Evolutionary conservation across 2,888 invertebrate species (phyloP).

Genomic region (Bombylius discolor): DNA sequence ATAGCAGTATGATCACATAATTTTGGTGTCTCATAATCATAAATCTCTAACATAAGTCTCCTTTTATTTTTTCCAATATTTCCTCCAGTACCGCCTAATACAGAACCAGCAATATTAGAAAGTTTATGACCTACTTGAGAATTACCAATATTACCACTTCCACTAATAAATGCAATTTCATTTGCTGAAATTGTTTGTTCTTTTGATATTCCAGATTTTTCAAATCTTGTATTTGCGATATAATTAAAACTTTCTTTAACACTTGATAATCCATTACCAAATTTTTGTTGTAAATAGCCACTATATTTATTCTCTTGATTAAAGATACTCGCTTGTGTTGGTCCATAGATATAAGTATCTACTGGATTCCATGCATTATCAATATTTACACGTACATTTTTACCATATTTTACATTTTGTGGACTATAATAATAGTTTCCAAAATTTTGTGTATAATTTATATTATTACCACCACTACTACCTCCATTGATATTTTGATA

Average conservation of each 20-base stretch:
- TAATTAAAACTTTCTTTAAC: conserved; percentile 34
- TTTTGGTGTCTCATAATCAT: conserved; percentile 61
- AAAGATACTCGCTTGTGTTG: conserved; percentile 36
- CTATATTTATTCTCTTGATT: conserved; percentile 37
- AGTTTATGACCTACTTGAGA: neutral
- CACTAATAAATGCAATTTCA: conserved; percentile 13
- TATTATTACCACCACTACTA: conserved; percentile 10
- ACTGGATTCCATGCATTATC: conserved; percentile 38
- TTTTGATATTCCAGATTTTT: conserved; percentile 13
- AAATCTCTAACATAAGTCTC: conserved; percentile 52
- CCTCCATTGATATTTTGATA: conserved; percentile 11
- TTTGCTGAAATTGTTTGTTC: conserved; percentile 5
- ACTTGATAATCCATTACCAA: conserved; percentile 22
- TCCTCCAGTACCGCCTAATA: neutral
- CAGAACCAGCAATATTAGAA: neutral
- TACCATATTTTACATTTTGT: conserved; percentile 34
- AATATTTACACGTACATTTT: conserved; percentile 34
- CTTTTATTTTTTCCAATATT: conserved; percentile 32
- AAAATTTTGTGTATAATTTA: conserved; percentile 29
- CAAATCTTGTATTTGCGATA: conserved; percentile 23
- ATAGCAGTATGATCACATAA: conserved; percentile 70
- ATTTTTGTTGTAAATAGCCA: conserved; percentile 29
- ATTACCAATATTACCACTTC: conserved; percentile 8
- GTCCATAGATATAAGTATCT: conserved; percentile 37
- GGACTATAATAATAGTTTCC: conserved; percentile 35